Percentiles rank a stretch among this genome's conserved stretches.
Conservation (phyloP, 2,888 invertebrate genomes). For the Calephelis perditalis region DNA sequence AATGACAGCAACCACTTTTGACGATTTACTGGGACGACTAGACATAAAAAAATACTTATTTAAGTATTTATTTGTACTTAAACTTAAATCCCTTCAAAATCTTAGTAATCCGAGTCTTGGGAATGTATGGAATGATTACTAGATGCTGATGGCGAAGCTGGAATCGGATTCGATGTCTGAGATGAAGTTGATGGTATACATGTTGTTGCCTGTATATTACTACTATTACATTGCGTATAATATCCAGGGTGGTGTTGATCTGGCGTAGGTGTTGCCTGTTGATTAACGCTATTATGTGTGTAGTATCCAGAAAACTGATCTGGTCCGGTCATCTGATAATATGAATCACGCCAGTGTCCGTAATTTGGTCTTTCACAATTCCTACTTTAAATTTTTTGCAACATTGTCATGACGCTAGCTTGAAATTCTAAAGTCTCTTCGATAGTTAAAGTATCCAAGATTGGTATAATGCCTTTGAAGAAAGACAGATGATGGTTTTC, state of each 20-base stretch:
- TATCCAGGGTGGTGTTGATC: slow-evolving; percentile 33
- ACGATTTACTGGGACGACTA: slow-evolving; percentile 30
- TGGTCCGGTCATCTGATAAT: slow-evolving; percentile 34
- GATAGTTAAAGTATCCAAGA: slow-evolving; percentile 26
- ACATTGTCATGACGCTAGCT: too few species aligned
- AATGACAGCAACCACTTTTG: slow-evolving; percentile 32
- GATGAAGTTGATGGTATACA: slow-evolving; percentile 27
- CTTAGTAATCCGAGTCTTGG: slow-evolving; percentile 33
- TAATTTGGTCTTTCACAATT: slow-evolving; percentile 36
- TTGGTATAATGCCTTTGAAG: slow-evolving; percentile 33
- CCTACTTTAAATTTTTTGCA: slow-evolving; percentile 36
- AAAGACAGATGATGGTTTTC: slow-evolving; percentile 32
- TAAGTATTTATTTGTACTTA: slow-evolving; percentile 35
- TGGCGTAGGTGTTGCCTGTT: slow-evolving; percentile 36
- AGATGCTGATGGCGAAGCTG: slow-evolving; percentile 34
- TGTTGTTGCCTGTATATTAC: neutral
- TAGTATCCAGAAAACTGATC: slow-evolving; percentile 34
- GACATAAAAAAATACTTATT: slow-evolving; percentile 26
- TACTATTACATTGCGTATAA: neutral
- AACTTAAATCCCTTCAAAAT: slow-evolving; percentile 35
- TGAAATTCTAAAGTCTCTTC: too few species aligned
- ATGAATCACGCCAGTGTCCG: slow-evolving; percentile 34
- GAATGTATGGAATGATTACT: slow-evolving; percentile 32
- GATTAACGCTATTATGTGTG: slow-evolving; percentile 26
- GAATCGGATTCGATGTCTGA: slow-evolving; percentile 25